Conservation (phyloP, 2,888 invertebrate species). For the Cacoxenus indagator region DNA sequence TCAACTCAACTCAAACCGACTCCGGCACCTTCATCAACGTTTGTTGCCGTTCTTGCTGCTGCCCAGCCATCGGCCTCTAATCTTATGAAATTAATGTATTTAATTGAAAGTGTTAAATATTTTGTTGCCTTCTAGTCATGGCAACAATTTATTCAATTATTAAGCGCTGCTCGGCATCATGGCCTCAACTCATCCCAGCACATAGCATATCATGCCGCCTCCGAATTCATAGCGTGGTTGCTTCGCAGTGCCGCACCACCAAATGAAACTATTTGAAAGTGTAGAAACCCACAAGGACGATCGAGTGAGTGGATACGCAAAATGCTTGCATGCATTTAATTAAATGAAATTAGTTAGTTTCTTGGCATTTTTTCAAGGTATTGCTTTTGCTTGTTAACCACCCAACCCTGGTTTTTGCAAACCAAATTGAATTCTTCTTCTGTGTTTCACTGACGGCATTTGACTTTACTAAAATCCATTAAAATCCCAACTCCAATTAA, state of each 20-base stretch:
- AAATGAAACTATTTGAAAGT: not conserved
- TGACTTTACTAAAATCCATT: no score
- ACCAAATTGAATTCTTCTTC: not conserved
- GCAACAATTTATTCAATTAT: constrained; percentile 24
- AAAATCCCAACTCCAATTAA: no score
- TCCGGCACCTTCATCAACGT: not conserved
- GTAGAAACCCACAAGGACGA: not conserved
- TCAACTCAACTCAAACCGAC: not conserved
- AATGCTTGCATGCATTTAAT: not conserved
- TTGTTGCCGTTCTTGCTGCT: not conserved
- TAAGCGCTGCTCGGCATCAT: not conserved
- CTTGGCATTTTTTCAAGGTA: not conserved
- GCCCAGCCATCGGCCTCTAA: constrained; percentile 31
- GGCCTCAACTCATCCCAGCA: no score
- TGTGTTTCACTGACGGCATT: no score
- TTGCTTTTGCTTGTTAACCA: not conserved
- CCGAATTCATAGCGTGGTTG: not conserved
- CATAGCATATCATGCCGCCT: no score
- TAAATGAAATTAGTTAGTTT: not conserved
- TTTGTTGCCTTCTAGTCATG: constrained; percentile 37
- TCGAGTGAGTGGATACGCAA: not conserved
- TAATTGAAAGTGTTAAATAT: constrained; percentile 61
- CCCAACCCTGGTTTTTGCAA: not conserved
- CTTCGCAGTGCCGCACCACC: not conserved
- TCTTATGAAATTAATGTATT: constrained; percentile 61